Evolutionary conservation across 2,113 vertebrate species (phyloP).

Genomic region (Semicossyphus pulcher): DNA sequence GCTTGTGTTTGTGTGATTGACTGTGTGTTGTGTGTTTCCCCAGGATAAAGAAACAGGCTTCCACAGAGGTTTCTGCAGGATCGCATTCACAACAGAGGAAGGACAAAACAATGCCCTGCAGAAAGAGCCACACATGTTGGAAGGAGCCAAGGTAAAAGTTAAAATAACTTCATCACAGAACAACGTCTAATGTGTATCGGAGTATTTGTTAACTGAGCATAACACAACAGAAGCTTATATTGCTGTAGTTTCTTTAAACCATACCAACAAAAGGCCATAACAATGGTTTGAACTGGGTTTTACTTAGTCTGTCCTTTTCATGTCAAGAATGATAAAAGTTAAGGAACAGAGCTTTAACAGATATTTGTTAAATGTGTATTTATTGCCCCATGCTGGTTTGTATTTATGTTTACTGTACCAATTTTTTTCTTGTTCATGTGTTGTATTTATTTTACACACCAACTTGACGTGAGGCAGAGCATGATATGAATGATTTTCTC

Average conservation of each 20-base stretch:
- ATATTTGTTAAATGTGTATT: too few relatives aligned
- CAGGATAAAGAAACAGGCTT: slow-evolving; percentile 93
- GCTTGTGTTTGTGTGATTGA: neutral
- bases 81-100: slow-evolving; percentile 84
- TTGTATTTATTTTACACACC: too few relatives aligned
- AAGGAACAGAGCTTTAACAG: too few relatives aligned
- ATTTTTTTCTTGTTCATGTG: neutral
- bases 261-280: neutral
- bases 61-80: slow-evolving; percentile 89
- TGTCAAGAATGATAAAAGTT: too few relatives aligned
- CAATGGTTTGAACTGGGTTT: too few relatives aligned
- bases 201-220: neutral
- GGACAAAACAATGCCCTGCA: slow-evolving; percentile 86
- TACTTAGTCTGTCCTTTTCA: too few relatives aligned
- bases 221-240: neutral
- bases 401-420: neutral
- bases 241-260: neutral
- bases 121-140: slow-evolving; percentile 89
- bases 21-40: slow-evolving; percentile 1
- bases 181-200: neutral
- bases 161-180: neutral
- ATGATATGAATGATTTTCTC: too few relatives aligned
- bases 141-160: slow-evolving; percentile 87
- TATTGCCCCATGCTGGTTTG: too few relatives aligned
- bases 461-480: too few relatives aligned